Conservation (phyloP, 1,140 invertebrate genomes). For the Reticulitermes speratus region DNA sequence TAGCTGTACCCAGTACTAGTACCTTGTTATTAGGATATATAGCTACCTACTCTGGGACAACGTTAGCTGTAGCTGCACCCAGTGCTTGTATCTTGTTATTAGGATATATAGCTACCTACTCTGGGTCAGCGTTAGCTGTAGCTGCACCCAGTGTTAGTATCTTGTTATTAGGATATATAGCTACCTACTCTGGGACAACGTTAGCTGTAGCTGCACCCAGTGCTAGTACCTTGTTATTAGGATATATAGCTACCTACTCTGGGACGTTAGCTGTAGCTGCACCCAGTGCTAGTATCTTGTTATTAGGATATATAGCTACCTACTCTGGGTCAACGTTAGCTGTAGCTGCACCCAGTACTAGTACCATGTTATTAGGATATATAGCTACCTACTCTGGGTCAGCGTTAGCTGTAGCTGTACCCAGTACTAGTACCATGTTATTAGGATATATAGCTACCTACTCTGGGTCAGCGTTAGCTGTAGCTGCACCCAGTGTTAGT, state of each 20-base stretch:
- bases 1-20: conserved; percentile 82
- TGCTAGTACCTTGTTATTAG: conserved; percentile 75
- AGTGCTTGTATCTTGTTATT: conserved; percentile 77
- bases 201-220: conserved; percentile 89
- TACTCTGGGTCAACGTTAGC: conserved; percentile 85
- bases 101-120: too few species aligned
- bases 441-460: too few species aligned
- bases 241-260: too few species aligned
- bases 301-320: too few species aligned
- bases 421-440: too few species aligned
- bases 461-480: too few species aligned
- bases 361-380: conserved; percentile 75
- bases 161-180: too few species aligned
- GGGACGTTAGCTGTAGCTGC: conserved; percentile 85
- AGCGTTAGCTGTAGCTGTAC: too few species aligned
- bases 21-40: conserved; percentile 80
- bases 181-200: too few species aligned
- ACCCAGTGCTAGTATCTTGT: conserved; percentile 77
- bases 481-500: too few species aligned
- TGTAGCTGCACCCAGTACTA: conserved; percentile 85
- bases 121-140: conserved; percentile 84
- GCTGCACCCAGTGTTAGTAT: conserved; percentile 84
- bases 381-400: too few species aligned
- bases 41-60: too few species aligned
- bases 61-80: conserved; percentile 87